These are phyloP conservation scores for Platycheirus albimanus DNA, from an alignment of 2,888 invertebrate genomes.

Conservation along the genomic window DNA sequence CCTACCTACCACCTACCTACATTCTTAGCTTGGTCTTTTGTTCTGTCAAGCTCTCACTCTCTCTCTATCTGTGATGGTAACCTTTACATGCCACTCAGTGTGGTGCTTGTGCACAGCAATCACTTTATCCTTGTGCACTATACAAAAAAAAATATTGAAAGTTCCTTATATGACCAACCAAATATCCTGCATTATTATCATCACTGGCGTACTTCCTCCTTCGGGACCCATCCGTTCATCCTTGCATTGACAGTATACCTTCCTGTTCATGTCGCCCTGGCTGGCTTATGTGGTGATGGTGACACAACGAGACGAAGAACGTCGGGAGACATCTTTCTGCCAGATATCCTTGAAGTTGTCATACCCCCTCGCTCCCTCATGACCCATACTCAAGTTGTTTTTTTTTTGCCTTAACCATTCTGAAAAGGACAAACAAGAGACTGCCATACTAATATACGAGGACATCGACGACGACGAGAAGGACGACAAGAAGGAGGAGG, in stretches of 20 bases:
- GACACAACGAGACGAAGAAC: slow-evolving; percentile 61
- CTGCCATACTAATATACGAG: slow-evolving; percentile 64
- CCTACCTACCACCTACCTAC: not conserved
- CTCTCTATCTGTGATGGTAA: slow-evolving; percentile 39
- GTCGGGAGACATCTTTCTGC: slow-evolving; percentile 72
- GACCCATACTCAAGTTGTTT: slow-evolving; percentile 14
- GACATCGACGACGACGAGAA: slow-evolving; percentile 29
- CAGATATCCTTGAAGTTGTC: slow-evolving; percentile 73
- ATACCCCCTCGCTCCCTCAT: slow-evolving; percentile 35
- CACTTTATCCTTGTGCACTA: slow-evolving; percentile 59
- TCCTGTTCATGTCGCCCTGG: slow-evolving; percentile 64
- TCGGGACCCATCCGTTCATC: slow-evolving; percentile 50
- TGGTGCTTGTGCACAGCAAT: slow-evolving; percentile 45
- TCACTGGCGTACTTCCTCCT: slow-evolving; percentile 70
- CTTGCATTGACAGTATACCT: slow-evolving; percentile 59
- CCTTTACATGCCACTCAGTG: slow-evolving; percentile 48
- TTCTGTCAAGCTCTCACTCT: slow-evolving; percentile 57
- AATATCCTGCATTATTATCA: slow-evolving; percentile 75
- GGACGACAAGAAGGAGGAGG: too few species aligned
- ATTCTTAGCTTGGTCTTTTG: slow-evolving; percentile 58
- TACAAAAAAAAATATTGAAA: slow-evolving; percentile 51
- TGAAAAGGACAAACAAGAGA: slow-evolving; percentile 72
- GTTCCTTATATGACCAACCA: slow-evolving; percentile 68
- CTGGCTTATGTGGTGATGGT: slow-evolving; percentile 53
- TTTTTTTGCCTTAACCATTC: slow-evolving; percentile 34